These are phyloP conservation scores for Terrapene triunguis DNA, from an alignment of 2,113 vertebrate genomes.

Conservation along the genomic window DNA sequence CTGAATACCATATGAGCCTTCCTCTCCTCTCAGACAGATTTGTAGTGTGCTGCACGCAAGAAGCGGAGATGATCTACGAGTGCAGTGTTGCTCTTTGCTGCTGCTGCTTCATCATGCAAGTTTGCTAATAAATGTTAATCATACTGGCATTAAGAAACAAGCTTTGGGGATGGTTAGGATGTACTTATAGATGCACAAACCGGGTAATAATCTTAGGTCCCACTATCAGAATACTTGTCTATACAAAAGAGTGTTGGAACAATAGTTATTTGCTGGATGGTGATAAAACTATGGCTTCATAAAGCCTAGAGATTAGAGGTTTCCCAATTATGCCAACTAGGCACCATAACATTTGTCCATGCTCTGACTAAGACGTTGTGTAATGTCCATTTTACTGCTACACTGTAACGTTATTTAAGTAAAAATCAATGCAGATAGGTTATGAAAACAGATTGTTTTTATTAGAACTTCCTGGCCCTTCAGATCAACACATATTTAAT, in stretches of 20 bases:
- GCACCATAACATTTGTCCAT: background rate
- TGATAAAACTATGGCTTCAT: background rate
- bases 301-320: background rate
- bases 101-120: accelerated
- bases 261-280: background rate
- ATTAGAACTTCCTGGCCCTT: background rate
- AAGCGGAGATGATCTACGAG: background rate
- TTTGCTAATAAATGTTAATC: background rate
- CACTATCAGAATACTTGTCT: background rate
- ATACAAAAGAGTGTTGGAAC: background rate
- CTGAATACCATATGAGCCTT: slow-evolving; percentile 8
- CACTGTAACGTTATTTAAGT: background rate
- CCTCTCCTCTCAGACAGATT: background rate
- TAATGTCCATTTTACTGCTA: background rate
- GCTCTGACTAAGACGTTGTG: background rate
- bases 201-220: background rate
- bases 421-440: background rate
- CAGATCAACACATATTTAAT: background rate
- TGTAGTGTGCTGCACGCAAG: background rate
- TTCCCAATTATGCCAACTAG: background rate
- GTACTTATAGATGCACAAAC: background rate
- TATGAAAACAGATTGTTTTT: background rate
- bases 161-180: background rate
- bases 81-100: background rate
- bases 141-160: background rate